Base-by-base conservation (phyloP, 1,140 invertebrate genomes). In the Eurytemora carolleeae region DNA sequence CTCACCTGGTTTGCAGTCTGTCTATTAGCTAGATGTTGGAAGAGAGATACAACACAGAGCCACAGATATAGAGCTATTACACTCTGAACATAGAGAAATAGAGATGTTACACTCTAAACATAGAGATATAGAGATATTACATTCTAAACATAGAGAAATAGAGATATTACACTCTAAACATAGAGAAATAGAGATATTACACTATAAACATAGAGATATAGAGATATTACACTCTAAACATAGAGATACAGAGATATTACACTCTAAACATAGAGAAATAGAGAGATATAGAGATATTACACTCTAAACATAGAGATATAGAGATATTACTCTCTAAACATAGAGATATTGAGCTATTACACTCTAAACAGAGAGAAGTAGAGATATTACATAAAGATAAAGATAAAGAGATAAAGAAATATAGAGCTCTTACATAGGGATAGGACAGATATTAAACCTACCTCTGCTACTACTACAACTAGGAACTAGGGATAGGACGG, bases 11-110 rank as follows among this genome's bases (percentile, higher is more conserved):
- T n/a, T n/a, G n/a, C n/a, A n/a, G n/a, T n/a, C n/a, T n/a, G n/a
- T n/a, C n/a, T n/a, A n/a, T n/a, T n/a, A n/a, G n/a, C n/a, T n/a
- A 44, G n/a, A 44, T 44, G n/a, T 53, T 60, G 59, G 44, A 60
- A 60, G 15, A 60, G 20, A 23, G 31, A 54, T 17, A 60, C 44
- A 19, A 60, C 31, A 44, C 59, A 60, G 12, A 60, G n/a, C 59
- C 59, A 60, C 17, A 60, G n/a, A 23, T 60, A 60, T 2, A 60
- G 20, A 18, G 19, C 44, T 18, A 60, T 53, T 2, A 19, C 23
- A 44, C 31, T 44, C 31, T 44, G 31, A 44, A 44, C 7, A 12
- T 44, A 44, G n/a, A 44, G n/a, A 44, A 44, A 44, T n/a, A n/a
- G n/a, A n/a, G n/a, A n/a, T n/a, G 31, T 60, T 17, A 60, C 44